Conservation (phyloP, 2,797 vertebrate genomes). For the Graptemys geographica region DNA sequence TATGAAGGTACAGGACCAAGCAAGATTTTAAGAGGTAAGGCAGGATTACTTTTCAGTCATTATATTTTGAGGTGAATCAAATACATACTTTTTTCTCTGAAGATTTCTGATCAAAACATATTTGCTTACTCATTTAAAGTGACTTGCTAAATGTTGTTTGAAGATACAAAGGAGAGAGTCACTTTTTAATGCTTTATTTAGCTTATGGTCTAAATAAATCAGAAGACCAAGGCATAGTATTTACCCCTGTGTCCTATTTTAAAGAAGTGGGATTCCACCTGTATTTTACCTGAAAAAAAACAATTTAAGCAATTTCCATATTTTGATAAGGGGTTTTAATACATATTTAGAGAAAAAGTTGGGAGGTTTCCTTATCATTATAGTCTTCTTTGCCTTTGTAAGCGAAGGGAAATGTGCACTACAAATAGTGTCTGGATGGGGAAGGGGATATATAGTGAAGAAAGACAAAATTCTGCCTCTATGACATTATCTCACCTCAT, state of each 20-base stretch:
- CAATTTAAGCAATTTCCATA: neutral
- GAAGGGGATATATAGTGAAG: neutral
- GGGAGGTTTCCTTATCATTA: neutral
- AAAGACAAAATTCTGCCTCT: neutral
- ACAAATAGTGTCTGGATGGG: neutral
- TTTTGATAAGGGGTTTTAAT: neutral
- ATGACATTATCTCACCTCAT: neutral
- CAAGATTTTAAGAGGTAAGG: constrained; percentile 86
- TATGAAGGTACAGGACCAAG: constrained; percentile 87
- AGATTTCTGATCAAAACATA: neutral
- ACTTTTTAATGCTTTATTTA: neutral
- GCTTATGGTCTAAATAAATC: neutral
- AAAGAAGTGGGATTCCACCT: neutral
- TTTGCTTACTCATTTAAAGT: rapidly evolving
- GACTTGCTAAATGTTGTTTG: neutral
- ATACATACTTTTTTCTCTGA: rapidly evolving
- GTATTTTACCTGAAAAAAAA: neutral
- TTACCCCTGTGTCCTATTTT: neutral
- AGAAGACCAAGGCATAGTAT: neutral
- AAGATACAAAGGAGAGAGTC: neutral
- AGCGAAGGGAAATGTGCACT: neutral
- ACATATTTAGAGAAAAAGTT: neutral
- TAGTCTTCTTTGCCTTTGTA: neutral
- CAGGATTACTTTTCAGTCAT: neutral
- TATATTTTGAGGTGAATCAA: neutral